phyloP scores from a whole-genome alignment of 2,888 invertebrate species.

The Biston betularia region DNA sequence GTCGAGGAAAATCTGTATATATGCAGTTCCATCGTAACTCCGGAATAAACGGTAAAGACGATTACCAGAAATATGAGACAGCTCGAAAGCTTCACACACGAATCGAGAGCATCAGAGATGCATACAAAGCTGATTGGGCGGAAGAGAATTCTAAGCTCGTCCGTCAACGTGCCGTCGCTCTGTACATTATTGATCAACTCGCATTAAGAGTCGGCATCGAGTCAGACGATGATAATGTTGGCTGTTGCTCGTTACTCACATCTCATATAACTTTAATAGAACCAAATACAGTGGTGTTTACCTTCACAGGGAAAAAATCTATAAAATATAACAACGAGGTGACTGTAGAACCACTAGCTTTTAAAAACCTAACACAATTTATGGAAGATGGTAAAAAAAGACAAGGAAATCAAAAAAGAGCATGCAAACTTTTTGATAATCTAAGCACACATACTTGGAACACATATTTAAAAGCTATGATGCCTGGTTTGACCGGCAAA shows the following conservation, averaged over 20 bases:
- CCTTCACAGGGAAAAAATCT: neutral
- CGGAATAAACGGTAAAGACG: slow-evolving; percentile 8
- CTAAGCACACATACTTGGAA: neutral
- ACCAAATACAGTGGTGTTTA: neutral
- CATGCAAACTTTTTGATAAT: neutral
- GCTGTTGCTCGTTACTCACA: neutral
- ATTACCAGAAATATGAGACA: slow-evolving; percentile 1
- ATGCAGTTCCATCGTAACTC: neutral
- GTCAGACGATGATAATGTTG: neutral
- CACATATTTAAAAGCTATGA: neutral
- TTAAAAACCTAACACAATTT: neutral
- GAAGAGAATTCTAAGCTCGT: neutral
- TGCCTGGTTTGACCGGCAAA: slow-evolving; percentile 1
- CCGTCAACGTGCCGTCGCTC: slow-evolving; percentile 2
- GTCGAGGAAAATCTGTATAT: neutral
- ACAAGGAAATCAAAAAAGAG: neutral
- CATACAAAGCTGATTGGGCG: neutral
- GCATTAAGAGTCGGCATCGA: slow-evolving; percentile 1
- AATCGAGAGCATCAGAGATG: neutral
- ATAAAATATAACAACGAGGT: neutral
- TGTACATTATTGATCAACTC: neutral
- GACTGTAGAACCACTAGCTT: neutral
- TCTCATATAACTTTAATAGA: neutral
- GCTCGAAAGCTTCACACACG: neutral
- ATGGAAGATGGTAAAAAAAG: neutral